Base-by-base conservation (phyloP, 2,797 vertebrate species). In the Microhierax caerulescens region DNA sequence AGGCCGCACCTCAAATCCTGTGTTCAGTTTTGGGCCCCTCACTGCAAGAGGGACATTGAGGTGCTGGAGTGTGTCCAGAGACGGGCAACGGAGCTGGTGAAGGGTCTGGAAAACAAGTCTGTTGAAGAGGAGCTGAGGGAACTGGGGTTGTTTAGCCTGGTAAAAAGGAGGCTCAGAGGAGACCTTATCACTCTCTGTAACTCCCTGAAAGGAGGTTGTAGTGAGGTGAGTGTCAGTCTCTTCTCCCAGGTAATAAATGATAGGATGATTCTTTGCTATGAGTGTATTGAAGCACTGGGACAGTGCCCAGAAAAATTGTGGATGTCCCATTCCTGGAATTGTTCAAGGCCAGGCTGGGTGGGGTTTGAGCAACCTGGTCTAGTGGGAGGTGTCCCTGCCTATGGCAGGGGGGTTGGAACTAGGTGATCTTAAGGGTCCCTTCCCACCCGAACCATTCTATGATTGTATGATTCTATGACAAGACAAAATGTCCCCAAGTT, bases 321-420 rank as follows among this genome's bases (percentile, higher is more conserved):
- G 5, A 54, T 36, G n/a, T 6, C 25, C 39, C 48, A 65, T 54
- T 16, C 8, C 24, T 61, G 11, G 11, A 54, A 67, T 7, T 27
- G 21, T 61, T 48, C 7, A 25, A 78, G 54, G 21, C 12, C 10
- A 15, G 32, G 11, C 0, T 50, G 20, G 24, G 10, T 18, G 23
- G 21, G 32, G 4, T 83, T 59, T 37, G 36, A 56, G 24, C 23
- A 37, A 6, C 21, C 27, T 75, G 34, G 15, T 47, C 20, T 18
- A 43, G 13, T 12, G 20, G 20, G 83, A 78, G 8, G n/a, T 43
- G 17, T 41, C 17, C 27, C 27, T 37, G 19, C 8, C 11, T 7
- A 4, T n/a, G 22, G 19, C 25, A 48, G 22, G 0, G 2, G 6
- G 4, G 1, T 13, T 67, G n/a, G 17, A 83, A 25, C 36, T 7